Evolutionary conservation across 2,888 invertebrate genomes (phyloP).

Genomic region (Adelphocoris suturalis): DNA sequence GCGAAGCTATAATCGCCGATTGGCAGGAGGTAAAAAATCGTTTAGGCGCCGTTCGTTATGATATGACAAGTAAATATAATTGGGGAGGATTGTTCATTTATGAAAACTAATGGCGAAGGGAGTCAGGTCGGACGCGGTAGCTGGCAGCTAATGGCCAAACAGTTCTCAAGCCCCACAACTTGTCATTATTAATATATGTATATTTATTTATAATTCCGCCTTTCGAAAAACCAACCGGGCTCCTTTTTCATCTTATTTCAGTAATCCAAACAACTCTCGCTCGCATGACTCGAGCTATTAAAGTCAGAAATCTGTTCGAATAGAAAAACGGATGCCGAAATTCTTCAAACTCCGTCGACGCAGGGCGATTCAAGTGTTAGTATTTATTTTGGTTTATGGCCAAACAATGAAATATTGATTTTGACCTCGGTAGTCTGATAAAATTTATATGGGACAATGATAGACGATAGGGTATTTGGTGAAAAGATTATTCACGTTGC

Average conservation of each 20-base stretch:
- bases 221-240: slow-evolving; percentile 5
- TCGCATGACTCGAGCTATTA: slow-evolving; percentile 18
- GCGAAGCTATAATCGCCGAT: background rate
- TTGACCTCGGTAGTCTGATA: too few species aligned
- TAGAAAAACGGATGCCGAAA: slow-evolving; percentile 30
- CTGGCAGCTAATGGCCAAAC: background rate
- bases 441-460: too few species aligned
- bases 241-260: slow-evolving; percentile 16
- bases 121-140: background rate
- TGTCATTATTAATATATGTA: slow-evolving; percentile 21
- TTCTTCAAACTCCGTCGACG: background rate
- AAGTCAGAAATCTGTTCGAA: background rate
- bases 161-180: slow-evolving; percentile 3
- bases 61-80: slow-evolving; percentile 39
- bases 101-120: slow-evolving; percentile 7
- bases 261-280: slow-evolving; percentile 10
- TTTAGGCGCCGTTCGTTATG: slow-evolving; percentile 36
- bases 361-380: too few species aligned
- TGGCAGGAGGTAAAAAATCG: background rate
- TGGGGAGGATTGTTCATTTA: slow-evolving; percentile 36
- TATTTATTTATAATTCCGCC: slow-evolving; percentile 13
- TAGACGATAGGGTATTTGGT: too few species aligned
- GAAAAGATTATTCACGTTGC: too few species aligned
- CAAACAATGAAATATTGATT: background rate
- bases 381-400: background rate